Percentiles rank a stretch among this genome's conserved stretches.
Conservation (phyloP, 2,888 invertebrate species). For the Melitaea athalia region DNA sequence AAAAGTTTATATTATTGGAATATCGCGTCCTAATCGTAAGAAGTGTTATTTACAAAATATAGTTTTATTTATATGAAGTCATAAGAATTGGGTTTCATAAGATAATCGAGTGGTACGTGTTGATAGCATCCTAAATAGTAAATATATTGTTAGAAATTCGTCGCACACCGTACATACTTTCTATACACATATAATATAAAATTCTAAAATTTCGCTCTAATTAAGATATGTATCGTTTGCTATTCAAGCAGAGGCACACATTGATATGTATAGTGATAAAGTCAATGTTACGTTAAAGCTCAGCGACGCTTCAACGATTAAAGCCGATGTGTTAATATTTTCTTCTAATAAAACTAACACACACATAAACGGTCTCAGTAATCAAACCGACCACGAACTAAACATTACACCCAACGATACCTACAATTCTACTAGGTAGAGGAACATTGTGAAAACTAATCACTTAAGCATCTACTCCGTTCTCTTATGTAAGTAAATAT, state of each 20-base stretch:
- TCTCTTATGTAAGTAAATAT: slow-evolving; percentile 40
- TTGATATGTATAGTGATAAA: slow-evolving; percentile 77
- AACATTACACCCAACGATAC: slow-evolving; percentile 44
- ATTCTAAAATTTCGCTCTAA: slow-evolving; percentile 73
- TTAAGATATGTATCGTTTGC: slow-evolving; percentile 77
- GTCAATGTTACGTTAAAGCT: slow-evolving; percentile 32
- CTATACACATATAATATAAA: slow-evolving; percentile 66
- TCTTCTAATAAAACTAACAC: slow-evolving; percentile 39
- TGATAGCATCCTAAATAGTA: slow-evolving; percentile 73
- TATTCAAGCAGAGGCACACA: slow-evolving; percentile 80
- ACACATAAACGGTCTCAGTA: slow-evolving; percentile 27
- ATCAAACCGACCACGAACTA: slow-evolving; percentile 18
- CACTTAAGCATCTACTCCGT: slow-evolving; percentile 45
- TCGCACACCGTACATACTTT: slow-evolving; percentile 68
- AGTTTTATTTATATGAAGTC: slow-evolving; percentile 73
- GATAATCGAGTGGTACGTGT: slow-evolving; percentile 75
- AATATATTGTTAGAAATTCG: slow-evolving; percentile 75
- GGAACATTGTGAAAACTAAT: slow-evolving; percentile 65
- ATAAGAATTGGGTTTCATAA: slow-evolving; percentile 81
- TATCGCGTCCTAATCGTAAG: slow-evolving; percentile 64
- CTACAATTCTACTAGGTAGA: slow-evolving; percentile 59
- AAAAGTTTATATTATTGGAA: slow-evolving; percentile 55
- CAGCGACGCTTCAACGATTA: slow-evolving; percentile 69
- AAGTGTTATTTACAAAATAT: slow-evolving; percentile 77
- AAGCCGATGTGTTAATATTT: slow-evolving; percentile 60